Base-by-base conservation (phyloP, 2,797 vertebrate species). In the Coilia nasus region DNA sequence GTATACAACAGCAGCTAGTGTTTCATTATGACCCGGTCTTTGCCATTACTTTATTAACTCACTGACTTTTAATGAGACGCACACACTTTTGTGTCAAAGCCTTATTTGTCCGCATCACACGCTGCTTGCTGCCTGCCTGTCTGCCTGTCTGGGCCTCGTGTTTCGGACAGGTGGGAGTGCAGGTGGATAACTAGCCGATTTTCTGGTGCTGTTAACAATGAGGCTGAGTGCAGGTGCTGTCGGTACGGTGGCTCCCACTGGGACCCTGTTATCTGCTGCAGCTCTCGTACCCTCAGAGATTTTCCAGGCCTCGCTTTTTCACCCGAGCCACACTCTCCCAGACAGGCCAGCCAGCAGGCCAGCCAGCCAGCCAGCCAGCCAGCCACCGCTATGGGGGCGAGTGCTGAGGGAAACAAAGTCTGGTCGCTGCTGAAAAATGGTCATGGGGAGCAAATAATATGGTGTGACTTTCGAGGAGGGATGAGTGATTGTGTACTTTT, bases 401-500 rank as follows among this genome's bases (percentile, higher is more conserved):
- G 64, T 71, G 64, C 14, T 71, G 35, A 7, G 50, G 19, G 35
- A 2, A 47, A 81, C 41, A 59, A 64, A 60, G 83, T 81, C 81
- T 56, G 67, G 35, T 41, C 35, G 64, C 12, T 54, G 44, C 84
- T 88, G 84, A 88, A 85, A 88, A 87, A 88, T 89, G 82, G 88
- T 89, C 88, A 88, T 82, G 87, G 87, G 54, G 78, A 64, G 81
- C 84, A 86, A 80, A 67, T 47, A 87, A 86, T 83, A 83, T 84
- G 78, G 83, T 1, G 0, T 14, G 81, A 71, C 84, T 87, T 87
- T 78, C 23, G 31, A 41, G 71, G 71, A 44, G 84, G 88, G 86
- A 91, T 90, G 86, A 93, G 88, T 88, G 85, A 90, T 84, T 83
- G 41, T 84, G 12, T 1, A 41, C 19, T 88, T 89, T 90, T 88